These are phyloP conservation scores for Agrypnus murinus DNA, from an alignment of 2,888 invertebrate species.

Conservation along the genomic window DNA sequence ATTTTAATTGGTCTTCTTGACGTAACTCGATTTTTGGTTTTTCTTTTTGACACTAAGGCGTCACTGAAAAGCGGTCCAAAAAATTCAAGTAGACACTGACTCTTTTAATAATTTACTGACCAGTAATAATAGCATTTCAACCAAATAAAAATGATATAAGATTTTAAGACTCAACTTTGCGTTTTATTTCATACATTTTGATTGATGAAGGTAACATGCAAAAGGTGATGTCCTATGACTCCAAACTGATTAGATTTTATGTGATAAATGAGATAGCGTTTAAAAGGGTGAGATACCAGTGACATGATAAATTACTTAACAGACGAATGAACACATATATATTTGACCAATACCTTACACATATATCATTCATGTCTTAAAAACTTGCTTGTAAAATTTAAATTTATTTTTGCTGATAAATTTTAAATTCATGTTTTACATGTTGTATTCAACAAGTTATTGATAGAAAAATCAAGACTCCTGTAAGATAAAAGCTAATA, in stretches of 20 bases:
- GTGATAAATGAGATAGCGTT: conserved; percentile 51
- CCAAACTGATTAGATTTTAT: conserved; percentile 45
- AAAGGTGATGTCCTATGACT: conserved; percentile 44
- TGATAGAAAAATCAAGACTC: conserved; percentile 14
- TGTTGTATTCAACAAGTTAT: conserved; percentile 9
- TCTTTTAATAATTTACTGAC: no score
- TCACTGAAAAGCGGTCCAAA: no score
- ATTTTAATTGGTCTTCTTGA: no score
- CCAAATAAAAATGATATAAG: not conserved
- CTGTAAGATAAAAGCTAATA: not conserved
- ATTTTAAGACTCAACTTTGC: conserved; percentile 18
- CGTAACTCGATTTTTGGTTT: no score
- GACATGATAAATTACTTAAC: conserved; percentile 44
- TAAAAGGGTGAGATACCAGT: conserved; percentile 47
- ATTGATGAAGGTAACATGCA: conserved; percentile 44
- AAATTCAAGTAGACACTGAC: no score
- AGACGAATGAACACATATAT: conserved; percentile 31
- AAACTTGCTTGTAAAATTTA: conserved; percentile 15
- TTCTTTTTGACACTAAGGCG: no score
- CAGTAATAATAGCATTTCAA: no score
- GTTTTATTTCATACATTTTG: conserved; percentile 38
- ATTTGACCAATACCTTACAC: conserved; percentile 33
- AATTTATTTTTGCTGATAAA: conserved; percentile 6
- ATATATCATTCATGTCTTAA: conserved; percentile 11
- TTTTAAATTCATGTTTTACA: conserved; percentile 9